These are phyloP conservation scores for Drosophila tani DNA, from an alignment of 1,140 invertebrate species.

Conservation along the genomic window DNA sequence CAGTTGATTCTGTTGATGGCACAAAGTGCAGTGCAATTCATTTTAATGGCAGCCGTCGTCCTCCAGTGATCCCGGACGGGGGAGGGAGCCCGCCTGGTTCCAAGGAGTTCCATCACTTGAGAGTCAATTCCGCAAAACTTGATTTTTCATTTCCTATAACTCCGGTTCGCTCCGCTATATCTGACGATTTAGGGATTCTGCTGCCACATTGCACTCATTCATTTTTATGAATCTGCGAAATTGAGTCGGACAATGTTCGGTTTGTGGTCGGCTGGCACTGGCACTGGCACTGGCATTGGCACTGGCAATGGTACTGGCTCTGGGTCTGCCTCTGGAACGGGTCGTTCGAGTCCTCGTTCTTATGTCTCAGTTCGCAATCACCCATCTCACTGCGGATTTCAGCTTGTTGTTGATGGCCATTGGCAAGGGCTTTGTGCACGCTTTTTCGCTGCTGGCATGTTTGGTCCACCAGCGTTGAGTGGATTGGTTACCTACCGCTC, in stretches of 20 bases:
- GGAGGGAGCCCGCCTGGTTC: neutral
- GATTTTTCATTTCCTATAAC: slow-evolving; percentile 78
- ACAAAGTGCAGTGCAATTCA: slow-evolving; percentile 84
- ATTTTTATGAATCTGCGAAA: slow-evolving; percentile 79
- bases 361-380: slow-evolving; percentile 46
- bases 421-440: slow-evolving; percentile 41
- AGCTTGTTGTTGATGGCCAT: slow-evolving; percentile 48
- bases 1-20: slow-evolving; percentile 83
- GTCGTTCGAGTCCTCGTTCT: slow-evolving; percentile 46
- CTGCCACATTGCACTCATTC: slow-evolving; percentile 66
- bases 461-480: slow-evolving; percentile 4
- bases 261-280: slow-evolving; percentile 55
- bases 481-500: slow-evolving; percentile 8
- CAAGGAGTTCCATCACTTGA: slow-evolving; percentile 71
- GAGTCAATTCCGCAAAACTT: slow-evolving; percentile 84
- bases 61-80: slow-evolving; percentile 15
- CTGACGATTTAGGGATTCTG: slow-evolving; percentile 61
- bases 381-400: slow-evolving; percentile 19
- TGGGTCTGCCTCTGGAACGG: slow-evolving; percentile 31
- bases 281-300: neutral
- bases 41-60: slow-evolving; percentile 74
- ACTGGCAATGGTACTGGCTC: too few species aligned
- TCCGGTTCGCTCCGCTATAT: slow-evolving; percentile 36
- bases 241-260: slow-evolving; percentile 80
- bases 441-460: slow-evolving; percentile 5